Conservation (phyloP, 2,888 invertebrate genomes). For the Troglohyphantes excavatus region DNA sequence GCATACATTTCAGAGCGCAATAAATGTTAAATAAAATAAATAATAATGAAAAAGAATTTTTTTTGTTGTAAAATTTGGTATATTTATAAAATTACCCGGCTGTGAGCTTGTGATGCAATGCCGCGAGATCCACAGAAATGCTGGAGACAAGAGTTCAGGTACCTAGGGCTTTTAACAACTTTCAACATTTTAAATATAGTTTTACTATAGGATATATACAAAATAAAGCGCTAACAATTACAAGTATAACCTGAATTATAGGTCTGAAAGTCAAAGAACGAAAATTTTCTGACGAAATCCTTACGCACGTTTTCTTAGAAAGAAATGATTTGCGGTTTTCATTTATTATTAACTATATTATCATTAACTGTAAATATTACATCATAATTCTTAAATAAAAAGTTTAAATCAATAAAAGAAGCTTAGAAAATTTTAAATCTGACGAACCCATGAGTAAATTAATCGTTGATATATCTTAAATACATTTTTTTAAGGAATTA, state of each 20-base stretch:
- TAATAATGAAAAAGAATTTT: too few species aligned
- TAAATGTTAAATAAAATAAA: neutral
- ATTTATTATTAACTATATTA: neutral
- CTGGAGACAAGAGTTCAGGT: conserved; percentile 30
- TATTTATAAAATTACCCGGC: conserved; percentile 37
- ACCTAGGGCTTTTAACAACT: conserved; percentile 41
- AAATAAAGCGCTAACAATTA: neutral
- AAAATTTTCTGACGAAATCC: conserved; percentile 33
- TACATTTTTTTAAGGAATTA: too few species aligned
- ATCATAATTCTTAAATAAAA: neutral
- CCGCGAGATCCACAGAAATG: conserved; percentile 50
- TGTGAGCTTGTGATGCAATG: conserved; percentile 53
- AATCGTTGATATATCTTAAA: too few species aligned
- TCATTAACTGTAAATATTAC: neutral
- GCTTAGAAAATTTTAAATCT: too few species aligned
- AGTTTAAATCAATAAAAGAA: too few species aligned
- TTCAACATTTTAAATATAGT: conserved; percentile 55
- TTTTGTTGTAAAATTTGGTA: neutral
- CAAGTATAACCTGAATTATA: neutral
- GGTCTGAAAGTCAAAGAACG: neutral
- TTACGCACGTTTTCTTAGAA: conserved; percentile 52
- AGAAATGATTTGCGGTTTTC: neutral
- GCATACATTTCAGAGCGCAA: neutral
- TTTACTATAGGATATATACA: neutral
- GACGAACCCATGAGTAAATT: too few species aligned